A percentile compares a stretch with the other conserved stretches of the same genome.
These are phyloP conservation scores for Epinephelus malabaricus DNA, from an alignment of 2,797 vertebrate species.

Conservation along the genomic window DNA sequence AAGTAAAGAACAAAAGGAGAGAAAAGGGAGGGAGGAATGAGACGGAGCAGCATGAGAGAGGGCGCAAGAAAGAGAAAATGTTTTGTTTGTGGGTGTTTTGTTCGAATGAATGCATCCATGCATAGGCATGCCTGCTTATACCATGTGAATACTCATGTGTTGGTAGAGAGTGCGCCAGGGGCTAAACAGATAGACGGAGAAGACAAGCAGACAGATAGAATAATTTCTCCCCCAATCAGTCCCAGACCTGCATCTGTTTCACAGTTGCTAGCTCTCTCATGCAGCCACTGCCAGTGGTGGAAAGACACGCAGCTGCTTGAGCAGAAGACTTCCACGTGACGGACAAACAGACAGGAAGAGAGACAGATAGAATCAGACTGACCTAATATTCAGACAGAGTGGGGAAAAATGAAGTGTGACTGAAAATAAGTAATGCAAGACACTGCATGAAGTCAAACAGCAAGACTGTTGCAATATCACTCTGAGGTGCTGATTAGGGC, in stretches of 20 bases:
- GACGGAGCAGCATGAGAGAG: conserved; percentile 28
- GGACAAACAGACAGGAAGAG: conserved; percentile 11
- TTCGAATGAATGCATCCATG: conserved; percentile 60
- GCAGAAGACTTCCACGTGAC: conserved; percentile 45
- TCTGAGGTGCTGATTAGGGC: not conserved
- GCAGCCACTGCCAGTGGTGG: conserved; percentile 38
- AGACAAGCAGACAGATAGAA: conserved; percentile 67
- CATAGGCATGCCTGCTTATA: conserved; percentile 65
- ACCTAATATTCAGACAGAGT: conserved; percentile 20
- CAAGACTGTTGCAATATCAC: not conserved
- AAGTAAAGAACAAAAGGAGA: conserved; percentile 43
- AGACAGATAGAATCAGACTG: conserved; percentile 16
- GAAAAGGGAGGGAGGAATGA: conserved; percentile 24
- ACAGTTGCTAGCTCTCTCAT: conserved; percentile 56
- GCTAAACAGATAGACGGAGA: conserved; percentile 61
- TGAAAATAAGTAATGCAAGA: conserved; percentile 6
- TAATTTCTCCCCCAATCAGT: conserved; percentile 66
- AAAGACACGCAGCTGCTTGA: conserved; percentile 59
- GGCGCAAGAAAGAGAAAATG: conserved; percentile 31
- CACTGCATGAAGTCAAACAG: not conserved
- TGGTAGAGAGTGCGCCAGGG: conserved; percentile 59
- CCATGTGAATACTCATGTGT: conserved; percentile 49
- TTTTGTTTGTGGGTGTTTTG: conserved; percentile 60
- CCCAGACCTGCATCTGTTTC: conserved; percentile 72
- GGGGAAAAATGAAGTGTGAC: conserved; percentile 1